These are phyloP conservation scores for Phasia obesa DNA, from an alignment of 2,888 invertebrate genomes.

Conservation along the genomic window DNA sequence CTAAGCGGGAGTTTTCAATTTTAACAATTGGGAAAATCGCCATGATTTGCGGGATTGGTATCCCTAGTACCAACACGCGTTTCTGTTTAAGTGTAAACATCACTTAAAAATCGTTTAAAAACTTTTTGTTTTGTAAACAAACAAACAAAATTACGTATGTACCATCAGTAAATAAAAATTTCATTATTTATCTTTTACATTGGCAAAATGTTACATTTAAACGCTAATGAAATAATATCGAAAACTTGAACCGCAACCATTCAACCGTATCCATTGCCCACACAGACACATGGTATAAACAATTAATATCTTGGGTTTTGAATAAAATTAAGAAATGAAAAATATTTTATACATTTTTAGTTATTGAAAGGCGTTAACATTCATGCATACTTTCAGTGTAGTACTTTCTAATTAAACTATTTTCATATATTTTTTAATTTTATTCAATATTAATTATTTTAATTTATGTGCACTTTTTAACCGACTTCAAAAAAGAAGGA, in stretches of 20 bases:
- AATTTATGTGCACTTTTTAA: conserved; percentile 16
- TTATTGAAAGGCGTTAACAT: no score
- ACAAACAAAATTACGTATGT: background rate
- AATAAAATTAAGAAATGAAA: background rate
- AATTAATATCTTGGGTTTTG: background rate
- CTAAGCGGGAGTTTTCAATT: no score
- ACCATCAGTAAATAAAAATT: conserved; percentile 21
- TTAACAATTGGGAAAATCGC: no score
- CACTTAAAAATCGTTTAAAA: conserved; percentile 11
- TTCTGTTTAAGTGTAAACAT: background rate
- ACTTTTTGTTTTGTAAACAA: conserved; percentile 12
- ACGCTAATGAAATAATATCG: conserved; percentile 11
- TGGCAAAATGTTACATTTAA: conserved; percentile 1
- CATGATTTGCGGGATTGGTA: no score
- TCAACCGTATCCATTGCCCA: background rate
- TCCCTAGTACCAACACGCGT: no score
- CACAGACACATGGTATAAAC: background rate
- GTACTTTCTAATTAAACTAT: conserved; percentile 5
- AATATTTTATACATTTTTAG: no score
- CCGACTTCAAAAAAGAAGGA: no score
- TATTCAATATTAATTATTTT: conserved; percentile 11
- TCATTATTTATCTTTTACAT: conserved; percentile 15
- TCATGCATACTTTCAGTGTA: background rate
- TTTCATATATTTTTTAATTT: background rate
- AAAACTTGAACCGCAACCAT: conserved; percentile 14